Evolutionary conservation across 2,888 invertebrate species (phyloP).

Genomic region (Drosophila melanosoma): DNA sequence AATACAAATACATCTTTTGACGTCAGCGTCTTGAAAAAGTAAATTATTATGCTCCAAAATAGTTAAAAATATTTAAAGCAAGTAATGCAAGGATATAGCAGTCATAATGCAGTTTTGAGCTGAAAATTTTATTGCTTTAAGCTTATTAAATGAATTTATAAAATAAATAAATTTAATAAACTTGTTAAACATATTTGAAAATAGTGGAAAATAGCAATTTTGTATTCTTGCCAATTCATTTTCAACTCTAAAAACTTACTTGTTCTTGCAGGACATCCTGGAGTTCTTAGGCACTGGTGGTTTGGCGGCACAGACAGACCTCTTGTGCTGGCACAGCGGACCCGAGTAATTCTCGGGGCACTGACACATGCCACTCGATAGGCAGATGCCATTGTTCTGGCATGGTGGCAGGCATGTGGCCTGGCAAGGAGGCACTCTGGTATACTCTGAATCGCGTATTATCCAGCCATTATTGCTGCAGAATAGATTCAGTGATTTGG

Average conservation of each 20-base stretch:
- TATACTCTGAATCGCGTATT: constrained; percentile 79
- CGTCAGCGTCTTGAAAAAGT: neutral
- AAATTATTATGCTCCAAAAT: neutral
- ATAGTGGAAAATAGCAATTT: neutral
- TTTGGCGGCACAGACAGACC: constrained; percentile 89
- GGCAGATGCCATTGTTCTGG: constrained; percentile 92
- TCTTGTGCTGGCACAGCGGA: constrained; percentile 90
- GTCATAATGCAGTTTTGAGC: neutral
- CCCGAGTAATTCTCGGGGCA: constrained; percentile 91
- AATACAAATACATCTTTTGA: neutral
- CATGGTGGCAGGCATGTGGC: constrained; percentile 91
- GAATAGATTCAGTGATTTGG: constrained; percentile 66
- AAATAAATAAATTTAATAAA: neutral
- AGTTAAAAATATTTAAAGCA: neutral
- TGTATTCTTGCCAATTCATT: neutral
- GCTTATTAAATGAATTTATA: neutral
- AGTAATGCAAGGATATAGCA: neutral
- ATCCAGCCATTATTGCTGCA: constrained; percentile 82
- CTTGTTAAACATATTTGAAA: neutral
- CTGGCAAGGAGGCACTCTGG: constrained; percentile 87
- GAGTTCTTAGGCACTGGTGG: constrained; percentile 90
- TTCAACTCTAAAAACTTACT: constrained; percentile 86
- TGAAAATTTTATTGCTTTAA: neutral
- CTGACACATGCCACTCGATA: constrained; percentile 90
- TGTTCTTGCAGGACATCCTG: constrained; percentile 87